Percentiles rank a stretch among this genome's conserved stretches.
phyloP scores from a whole-genome alignment of 2,888 invertebrate genomes.

The Lapara coniferarum region DNA sequence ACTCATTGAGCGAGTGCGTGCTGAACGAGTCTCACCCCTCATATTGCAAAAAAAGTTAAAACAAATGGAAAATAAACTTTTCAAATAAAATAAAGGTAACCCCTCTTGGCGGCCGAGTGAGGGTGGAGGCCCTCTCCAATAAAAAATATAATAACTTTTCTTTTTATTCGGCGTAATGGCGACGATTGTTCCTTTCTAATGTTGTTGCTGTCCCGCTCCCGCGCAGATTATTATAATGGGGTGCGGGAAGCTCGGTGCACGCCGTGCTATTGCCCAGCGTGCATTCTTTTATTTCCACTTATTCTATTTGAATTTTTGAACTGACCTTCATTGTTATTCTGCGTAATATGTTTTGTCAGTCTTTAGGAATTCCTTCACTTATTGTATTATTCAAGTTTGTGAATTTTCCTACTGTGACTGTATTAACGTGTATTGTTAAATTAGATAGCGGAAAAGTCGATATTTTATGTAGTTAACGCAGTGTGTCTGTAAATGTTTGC shows the following conservation, averaged over 20 bases:
- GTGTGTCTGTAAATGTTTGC: too few relatives aligned
- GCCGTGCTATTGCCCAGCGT: slow-evolving; percentile 39
- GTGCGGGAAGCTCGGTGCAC: slow-evolving; percentile 49
- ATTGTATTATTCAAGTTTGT: not conserved
- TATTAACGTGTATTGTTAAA: too few relatives aligned
- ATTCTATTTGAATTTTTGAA: not conserved
- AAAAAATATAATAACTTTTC: slow-evolving; percentile 84
- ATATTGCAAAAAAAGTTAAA: slow-evolving; percentile 79
- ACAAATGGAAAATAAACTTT: slow-evolving; percentile 84
- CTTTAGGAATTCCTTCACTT: not conserved
- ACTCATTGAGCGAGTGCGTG: slow-evolving; percentile 79
- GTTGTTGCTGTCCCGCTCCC: slow-evolving; percentile 71
- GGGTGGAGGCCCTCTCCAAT: slow-evolving; percentile 81
- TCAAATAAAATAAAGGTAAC: slow-evolving; percentile 84
- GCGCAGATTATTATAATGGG: slow-evolving; percentile 75
- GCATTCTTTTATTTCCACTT: slow-evolving; percentile 37
- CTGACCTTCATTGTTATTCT: slow-evolving; percentile 13
- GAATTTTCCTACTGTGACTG: not conserved
- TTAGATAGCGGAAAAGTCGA: too few relatives aligned
- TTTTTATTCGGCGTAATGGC: slow-evolving; percentile 83
- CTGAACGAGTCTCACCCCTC: slow-evolving; percentile 71
- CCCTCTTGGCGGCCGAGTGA: slow-evolving; percentile 77
- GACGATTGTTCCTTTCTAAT: slow-evolving; percentile 79
- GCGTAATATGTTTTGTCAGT: not conserved
- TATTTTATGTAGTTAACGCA: too few relatives aligned